phyloP scores from a whole-genome alignment of 1,140 invertebrate species.

The Cherax destructor region DNA sequence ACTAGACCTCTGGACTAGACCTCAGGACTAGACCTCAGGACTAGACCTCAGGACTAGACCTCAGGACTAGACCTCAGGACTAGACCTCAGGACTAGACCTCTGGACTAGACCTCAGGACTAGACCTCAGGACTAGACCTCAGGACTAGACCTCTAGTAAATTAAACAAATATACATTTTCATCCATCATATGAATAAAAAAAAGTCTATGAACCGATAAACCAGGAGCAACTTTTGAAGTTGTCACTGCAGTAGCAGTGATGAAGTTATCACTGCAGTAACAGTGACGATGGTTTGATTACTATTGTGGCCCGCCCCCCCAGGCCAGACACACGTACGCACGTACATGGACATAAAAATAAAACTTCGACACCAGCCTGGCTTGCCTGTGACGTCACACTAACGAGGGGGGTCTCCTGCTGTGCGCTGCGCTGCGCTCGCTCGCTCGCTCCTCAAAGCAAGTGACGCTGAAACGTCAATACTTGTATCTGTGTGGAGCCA shows the following conservation, averaged over 20 bases:
- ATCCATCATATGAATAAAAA: background rate
- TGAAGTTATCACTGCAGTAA: background rate
- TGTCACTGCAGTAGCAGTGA: background rate
- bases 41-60: too few relatives aligned
- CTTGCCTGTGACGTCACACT: too few relatives aligned
- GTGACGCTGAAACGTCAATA: too few relatives aligned
- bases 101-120: background rate
- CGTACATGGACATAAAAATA: background rate
- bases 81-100: too few relatives aligned
- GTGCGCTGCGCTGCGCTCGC: background rate
- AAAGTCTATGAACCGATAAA: background rate
- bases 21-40: too few relatives aligned
- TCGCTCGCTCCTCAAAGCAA: too few relatives aligned
- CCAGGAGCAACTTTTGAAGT: constrained; percentile 1
- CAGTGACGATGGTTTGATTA: background rate
- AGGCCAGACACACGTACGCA: background rate
- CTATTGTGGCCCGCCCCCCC: background rate
- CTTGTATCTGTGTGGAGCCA: too few relatives aligned
- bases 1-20: background rate
- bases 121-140: background rate
- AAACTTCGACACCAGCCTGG: background rate
- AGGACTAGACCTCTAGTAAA: background rate
- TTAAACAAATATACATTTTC: background rate
- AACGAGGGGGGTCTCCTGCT: too few relatives aligned
- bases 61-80: background rate